Conservation (phyloP, 2,888 invertebrate genomes). For the Diaperis boleti region DNA sequence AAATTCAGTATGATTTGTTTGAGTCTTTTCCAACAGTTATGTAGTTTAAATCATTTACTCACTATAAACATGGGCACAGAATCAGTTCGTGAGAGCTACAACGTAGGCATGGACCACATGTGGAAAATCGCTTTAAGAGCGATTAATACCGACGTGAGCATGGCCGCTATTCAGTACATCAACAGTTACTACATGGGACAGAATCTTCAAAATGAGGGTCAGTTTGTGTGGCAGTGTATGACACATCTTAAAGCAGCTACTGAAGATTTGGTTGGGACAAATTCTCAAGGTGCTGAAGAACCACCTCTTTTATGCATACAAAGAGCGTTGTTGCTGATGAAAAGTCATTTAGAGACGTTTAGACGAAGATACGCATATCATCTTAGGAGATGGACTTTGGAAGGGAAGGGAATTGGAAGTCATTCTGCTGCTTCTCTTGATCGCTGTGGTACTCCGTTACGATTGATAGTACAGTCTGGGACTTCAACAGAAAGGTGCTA, state of each 20-base stretch:
- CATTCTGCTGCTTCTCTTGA: slow-evolving; percentile 77
- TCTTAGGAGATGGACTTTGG: slow-evolving; percentile 88
- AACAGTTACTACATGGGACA: slow-evolving; percentile 96
- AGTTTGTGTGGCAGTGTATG: slow-evolving; percentile 95
- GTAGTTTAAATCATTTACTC: slow-evolving; percentile 86
- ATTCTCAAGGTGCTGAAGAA: slow-evolving; percentile 72
- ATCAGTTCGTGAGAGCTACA: slow-evolving; percentile 67
- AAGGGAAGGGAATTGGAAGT: slow-evolving; percentile 82
- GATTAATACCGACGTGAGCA: slow-evolving; percentile 92
- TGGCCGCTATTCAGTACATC: slow-evolving; percentile 94
- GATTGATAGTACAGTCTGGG: slow-evolving; percentile 89
- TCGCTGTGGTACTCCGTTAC: slow-evolving; percentile 75
- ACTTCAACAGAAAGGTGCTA: slow-evolving; percentile 88
- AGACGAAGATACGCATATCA: slow-evolving; percentile 89
- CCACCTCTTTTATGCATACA: slow-evolving; percentile 90
- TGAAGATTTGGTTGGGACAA: slow-evolving; percentile 72
- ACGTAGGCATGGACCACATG: slow-evolving; percentile 91
- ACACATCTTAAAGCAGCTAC: slow-evolving; percentile 88
- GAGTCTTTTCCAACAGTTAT: slow-evolving; percentile 91
- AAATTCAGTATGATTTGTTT: slow-evolving; percentile 92
- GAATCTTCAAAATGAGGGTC: slow-evolving; percentile 89
- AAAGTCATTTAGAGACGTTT: slow-evolving; percentile 95
- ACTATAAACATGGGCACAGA: slow-evolving; percentile 71
- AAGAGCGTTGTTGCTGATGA: slow-evolving; percentile 86
- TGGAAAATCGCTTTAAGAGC: slow-evolving; percentile 95